These are phyloP conservation scores for Cantharis flavilabris DNA, from an alignment of 2,888 invertebrate genomes.

Conservation along the genomic window DNA sequence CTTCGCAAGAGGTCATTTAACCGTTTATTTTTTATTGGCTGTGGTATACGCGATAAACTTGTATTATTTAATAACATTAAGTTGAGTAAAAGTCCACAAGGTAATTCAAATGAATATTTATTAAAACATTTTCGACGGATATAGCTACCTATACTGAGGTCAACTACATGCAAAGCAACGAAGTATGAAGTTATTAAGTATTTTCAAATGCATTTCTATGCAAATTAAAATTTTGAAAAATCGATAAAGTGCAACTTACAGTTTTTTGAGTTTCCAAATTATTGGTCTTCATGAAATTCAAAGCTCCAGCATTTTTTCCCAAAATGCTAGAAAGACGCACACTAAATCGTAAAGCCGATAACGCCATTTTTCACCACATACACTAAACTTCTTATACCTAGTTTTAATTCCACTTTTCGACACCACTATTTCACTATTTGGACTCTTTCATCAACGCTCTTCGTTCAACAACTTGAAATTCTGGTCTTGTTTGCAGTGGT, in stretches of 20 bases:
- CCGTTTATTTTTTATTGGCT: neutral
- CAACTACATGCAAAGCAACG: neutral
- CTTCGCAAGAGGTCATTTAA: neutral
- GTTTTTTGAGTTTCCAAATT: conserved; percentile 13
- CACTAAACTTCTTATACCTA: neutral
- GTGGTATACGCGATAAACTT: neutral
- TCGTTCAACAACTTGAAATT: neutral
- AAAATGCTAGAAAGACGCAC: conserved; percentile 13
- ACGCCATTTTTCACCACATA: conserved; percentile 16
- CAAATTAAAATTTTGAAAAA: neutral
- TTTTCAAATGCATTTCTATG: neutral
- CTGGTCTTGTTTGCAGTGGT: neutral
- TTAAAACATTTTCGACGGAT: neutral
- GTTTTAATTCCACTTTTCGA: neutral
- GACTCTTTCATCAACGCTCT: neutral
- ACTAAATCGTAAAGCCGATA: conserved; percentile 11
- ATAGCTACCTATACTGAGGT: neutral
- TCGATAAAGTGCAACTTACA: conserved; percentile 6
- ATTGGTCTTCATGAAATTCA: neutral
- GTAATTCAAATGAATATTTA: neutral
- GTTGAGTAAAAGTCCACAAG: neutral
- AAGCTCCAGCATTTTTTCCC: conserved; percentile 10
- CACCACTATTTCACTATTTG: neutral
- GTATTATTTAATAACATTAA: neutral
- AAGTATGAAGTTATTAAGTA: too few relatives aligned